Percentiles rank a stretch among this genome's conserved stretches.
Conservation (phyloP, 2,797 vertebrate genomes). For the Rhynchonycteris naso region DNA sequence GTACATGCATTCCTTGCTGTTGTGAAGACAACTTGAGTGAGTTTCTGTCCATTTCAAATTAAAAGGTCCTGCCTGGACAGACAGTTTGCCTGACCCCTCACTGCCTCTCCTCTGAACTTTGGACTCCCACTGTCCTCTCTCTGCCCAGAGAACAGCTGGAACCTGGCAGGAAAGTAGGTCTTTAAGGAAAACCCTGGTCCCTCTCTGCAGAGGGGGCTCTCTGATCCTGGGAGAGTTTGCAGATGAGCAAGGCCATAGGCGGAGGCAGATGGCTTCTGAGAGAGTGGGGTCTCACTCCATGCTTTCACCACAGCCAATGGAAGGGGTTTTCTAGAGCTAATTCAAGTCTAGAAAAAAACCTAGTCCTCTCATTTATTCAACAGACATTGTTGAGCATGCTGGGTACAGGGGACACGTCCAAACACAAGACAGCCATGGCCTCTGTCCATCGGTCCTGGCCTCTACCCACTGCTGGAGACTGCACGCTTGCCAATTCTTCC, state of each 20-base stretch:
- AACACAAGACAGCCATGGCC: not conserved
- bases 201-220: too few relatives aligned
- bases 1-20: not conserved
- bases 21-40: not conserved
- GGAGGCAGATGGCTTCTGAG: too few relatives aligned
- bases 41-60: not conserved
- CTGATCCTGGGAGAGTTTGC: too few relatives aligned
- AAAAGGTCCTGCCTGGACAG: not conserved
- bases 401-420: not conserved
- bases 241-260: accelerated
- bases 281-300: not conserved
- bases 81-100: not conserved
- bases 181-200: not conserved
- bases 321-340: not conserved
- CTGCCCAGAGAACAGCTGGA: not conserved
- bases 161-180: not conserved
- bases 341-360: not conserved
- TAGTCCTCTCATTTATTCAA: too few relatives aligned
- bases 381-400: not conserved
- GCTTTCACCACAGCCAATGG: not conserved
- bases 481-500: not conserved
- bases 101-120: not conserved
- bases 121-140: not conserved
- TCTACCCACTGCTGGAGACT: not conserved
- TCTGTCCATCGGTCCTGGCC: not conserved